phyloP scores from a whole-genome alignment of 64 coral and sea anemone genomes.

The Acropora tenuis region DNA sequence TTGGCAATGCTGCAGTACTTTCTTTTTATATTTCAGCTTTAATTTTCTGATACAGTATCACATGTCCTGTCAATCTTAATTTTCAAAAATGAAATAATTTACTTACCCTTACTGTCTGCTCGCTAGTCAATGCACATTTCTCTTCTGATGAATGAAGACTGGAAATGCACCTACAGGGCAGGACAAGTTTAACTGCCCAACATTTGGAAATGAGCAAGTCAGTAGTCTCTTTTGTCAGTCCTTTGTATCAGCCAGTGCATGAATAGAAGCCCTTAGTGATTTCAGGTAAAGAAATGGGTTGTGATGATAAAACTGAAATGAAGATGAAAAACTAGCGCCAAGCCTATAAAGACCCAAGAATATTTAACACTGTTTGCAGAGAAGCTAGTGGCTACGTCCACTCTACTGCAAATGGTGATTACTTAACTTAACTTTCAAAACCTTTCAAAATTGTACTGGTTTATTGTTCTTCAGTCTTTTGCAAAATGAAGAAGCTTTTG shows the following conservation, averaged over 20 bases:
- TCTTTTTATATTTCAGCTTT: neutral
- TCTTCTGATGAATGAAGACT: neutral
- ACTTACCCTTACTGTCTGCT: neutral
- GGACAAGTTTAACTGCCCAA: neutral
- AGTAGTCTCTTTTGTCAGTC: neutral
- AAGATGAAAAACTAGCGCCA: neutral
- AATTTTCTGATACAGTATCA: neutral
- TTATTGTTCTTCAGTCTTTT: neutral
- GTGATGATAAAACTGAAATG: neutral
- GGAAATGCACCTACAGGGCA: neutral
- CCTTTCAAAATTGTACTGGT: neutral
- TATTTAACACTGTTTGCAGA: neutral
- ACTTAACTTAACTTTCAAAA: neutral
- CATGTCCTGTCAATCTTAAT: neutral
- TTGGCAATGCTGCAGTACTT: neutral
- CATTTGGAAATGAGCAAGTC: neutral
- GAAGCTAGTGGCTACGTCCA: neutral
- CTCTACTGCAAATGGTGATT: neutral
- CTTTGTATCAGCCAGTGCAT: neutral
- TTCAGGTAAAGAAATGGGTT: neutral
- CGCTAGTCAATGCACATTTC: neutral
- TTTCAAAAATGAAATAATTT: neutral
- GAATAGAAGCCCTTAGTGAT: neutral
- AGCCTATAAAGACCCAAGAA: neutral
- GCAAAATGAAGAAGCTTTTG: conserved; percentile 36